These are phyloP conservation scores for Plagodis dolabraria DNA, from an alignment of 2,888 invertebrate species.

Conservation along the genomic window DNA sequence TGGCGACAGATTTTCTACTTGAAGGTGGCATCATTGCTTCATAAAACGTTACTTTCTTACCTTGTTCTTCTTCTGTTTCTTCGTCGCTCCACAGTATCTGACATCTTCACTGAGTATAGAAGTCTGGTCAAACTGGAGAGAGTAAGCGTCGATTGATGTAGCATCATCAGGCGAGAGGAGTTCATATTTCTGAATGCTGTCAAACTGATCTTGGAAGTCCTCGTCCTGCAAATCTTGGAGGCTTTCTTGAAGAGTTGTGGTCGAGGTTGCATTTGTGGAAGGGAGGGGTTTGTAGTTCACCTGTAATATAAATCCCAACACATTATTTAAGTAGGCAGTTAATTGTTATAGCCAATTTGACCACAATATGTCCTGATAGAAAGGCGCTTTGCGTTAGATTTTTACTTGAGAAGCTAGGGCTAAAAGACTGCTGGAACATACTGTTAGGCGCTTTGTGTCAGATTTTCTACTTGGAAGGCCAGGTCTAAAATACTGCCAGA, in stretches of 20 bases:
- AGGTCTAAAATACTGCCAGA: too few species aligned
- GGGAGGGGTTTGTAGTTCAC: conserved; percentile 59
- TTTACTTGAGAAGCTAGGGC: too few species aligned
- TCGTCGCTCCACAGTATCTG: conserved; percentile 66
- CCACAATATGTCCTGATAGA: not conserved
- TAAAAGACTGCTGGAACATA: too few species aligned
- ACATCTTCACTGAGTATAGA: conserved; percentile 67
- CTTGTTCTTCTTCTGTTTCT: conserved; percentile 63
- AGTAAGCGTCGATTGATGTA: conserved; percentile 68
- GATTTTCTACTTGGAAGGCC: too few species aligned
- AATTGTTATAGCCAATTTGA: too few species aligned
- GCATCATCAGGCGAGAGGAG: conserved; percentile 51
- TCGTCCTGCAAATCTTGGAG: conserved; percentile 45
- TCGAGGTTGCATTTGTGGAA: conserved; percentile 58
- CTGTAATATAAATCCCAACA: conserved; percentile 35
- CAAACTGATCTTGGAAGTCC: conserved; percentile 36
- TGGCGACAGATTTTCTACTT: too few species aligned
- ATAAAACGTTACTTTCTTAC: conserved; percentile 1
- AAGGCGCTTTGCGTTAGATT: too few species aligned
- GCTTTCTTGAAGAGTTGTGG: conserved; percentile 50
- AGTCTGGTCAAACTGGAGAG: conserved; percentile 61
- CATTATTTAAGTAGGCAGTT: too few species aligned
- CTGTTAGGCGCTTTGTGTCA: too few species aligned
- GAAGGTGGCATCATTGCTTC: too few species aligned
- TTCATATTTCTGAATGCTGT: conserved; percentile 39